Percentiles rank a stretch among this genome's conserved stretches.
Evolutionary conservation across 2,113 vertebrate species (phyloP).

Genomic region (Numida meleagris): DNA sequence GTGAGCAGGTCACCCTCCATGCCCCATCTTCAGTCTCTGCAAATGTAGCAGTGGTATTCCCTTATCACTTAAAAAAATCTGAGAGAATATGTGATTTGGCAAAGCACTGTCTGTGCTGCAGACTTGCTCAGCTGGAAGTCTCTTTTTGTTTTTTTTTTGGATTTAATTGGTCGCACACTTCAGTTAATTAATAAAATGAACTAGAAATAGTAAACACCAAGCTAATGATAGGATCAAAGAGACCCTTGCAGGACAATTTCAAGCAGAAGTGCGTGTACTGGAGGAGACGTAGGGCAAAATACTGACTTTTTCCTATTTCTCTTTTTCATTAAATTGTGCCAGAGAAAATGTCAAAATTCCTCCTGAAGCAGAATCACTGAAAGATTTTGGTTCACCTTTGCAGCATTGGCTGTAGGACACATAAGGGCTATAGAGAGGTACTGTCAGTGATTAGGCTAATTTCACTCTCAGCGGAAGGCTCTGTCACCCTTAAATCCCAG

Average conservation of each 20-base stretch:
- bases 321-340: neutral
- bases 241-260: fast-evolving
- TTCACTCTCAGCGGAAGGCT: slow-evolving; percentile 40
- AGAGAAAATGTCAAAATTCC: slow-evolving; percentile 14
- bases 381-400: neutral
- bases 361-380: slow-evolving; percentile 29
- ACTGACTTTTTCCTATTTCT: neutral
- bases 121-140: neutral
- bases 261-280: neutral
- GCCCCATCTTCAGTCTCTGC: neutral
- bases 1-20: neutral
- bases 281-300: neutral
- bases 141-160: neutral
- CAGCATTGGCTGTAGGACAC: neutral
- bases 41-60: fast-evolving
- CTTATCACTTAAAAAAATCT: neutral
- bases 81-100: neutral
- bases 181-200: neutral
- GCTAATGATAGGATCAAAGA: slow-evolving; percentile 1
- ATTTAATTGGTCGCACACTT: neutral
- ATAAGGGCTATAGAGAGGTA: neutral
- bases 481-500: slow-evolving; percentile 21
- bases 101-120: neutral
- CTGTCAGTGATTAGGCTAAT: slow-evolving; percentile 55
- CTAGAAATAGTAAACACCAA: neutral